Conservation (phyloP, 64 coral and sea anemone genomes). For the Dendronephthya gigantea region DNA sequence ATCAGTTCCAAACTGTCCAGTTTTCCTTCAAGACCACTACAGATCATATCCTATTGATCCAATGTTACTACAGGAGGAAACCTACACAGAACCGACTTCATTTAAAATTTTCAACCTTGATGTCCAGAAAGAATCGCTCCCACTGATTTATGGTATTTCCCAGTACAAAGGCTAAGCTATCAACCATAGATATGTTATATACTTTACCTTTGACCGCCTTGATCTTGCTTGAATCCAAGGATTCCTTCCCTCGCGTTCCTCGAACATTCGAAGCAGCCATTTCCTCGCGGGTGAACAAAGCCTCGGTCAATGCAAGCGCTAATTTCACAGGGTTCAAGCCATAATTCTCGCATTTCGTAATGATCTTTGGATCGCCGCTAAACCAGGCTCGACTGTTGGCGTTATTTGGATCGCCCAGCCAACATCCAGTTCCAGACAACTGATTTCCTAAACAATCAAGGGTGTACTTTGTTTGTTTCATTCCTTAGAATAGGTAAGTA, state of each 20-base stretch:
- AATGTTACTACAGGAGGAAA: too few species aligned
- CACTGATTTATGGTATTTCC: too few species aligned
- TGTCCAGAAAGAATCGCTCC: too few species aligned
- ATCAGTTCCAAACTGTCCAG: too few species aligned
- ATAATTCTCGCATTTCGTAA: constrained; percentile 58
- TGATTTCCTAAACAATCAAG: background rate
- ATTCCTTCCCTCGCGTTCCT: constrained; percentile 69
- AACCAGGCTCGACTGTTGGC: constrained; percentile 61
- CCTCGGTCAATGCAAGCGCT: constrained; percentile 66
- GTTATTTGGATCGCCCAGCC: constrained; percentile 58
- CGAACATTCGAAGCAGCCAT: constrained; percentile 90
- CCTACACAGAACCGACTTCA: too few species aligned
- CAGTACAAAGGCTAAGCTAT: background rate
- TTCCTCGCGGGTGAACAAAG: constrained; percentile 68
- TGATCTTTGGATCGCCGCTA: constrained; percentile 60
- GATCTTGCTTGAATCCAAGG: constrained; percentile 82
- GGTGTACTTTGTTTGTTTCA: too few species aligned
- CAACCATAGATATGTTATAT: background rate
- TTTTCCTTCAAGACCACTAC: too few species aligned
- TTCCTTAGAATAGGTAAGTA: too few species aligned
- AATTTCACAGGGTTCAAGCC: constrained; percentile 79
- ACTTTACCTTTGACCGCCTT: constrained; percentile 73
- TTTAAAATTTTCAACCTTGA: too few species aligned
- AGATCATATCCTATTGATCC: too few species aligned
- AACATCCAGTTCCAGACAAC: constrained; percentile 25